Evolutionary conservation across 2,888 invertebrate species (phyloP), one percentile per base, ranked within the genome.

Genomic region (Lordiphosa fenestrarum): DNA sequence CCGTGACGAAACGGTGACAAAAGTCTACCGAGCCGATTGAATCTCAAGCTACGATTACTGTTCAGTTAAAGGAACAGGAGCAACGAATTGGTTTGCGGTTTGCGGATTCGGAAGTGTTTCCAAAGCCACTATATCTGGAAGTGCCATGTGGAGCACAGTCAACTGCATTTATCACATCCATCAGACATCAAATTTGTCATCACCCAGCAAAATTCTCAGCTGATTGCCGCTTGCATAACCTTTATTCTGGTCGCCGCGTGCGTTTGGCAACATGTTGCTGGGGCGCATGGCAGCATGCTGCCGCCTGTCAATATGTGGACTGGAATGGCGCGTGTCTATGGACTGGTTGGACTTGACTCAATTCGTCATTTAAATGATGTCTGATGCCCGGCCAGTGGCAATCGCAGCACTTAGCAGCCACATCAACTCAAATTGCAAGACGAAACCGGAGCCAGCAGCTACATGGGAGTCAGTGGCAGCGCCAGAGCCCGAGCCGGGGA

Each of bases 341-440:
- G 55, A 64, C 75, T 66, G 80, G 69, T 73, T 71, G 59, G 57
- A 71, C 69, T 80, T 73, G 69, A 69, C 76, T 76, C 77, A 65
- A 80, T 83, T 73, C 83, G 77, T 78, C 77, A 78, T 80, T 83
- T 80, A 80, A 83, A 83, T 78, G 81, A 73, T 69, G 66, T 52
- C 48, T 35, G 9, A 7, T 25, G 46, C 39, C 6, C 23, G 41
- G 35, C 49, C 54, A 36, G 40, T 54, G 49, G 58, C 66, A 47
- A 42, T 74, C 75, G 75, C 69, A 80, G 83, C 77, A 77, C 83
- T 77, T 77, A 77, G 77, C 76, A 44, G 80, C 83, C 76, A 73
- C 73, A 77, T 78, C 77, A 77, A 52, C 76, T 73, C 53, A 77
- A 77, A 80, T 80, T 82, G 83, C 76, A 55, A 50, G 44, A 54